Percentiles rank a stretch among this genome's conserved stretches.
Evolutionary conservation across 2,888 invertebrate genomes (phyloP).

Genomic region (Argyresthia goedartella): DNA sequence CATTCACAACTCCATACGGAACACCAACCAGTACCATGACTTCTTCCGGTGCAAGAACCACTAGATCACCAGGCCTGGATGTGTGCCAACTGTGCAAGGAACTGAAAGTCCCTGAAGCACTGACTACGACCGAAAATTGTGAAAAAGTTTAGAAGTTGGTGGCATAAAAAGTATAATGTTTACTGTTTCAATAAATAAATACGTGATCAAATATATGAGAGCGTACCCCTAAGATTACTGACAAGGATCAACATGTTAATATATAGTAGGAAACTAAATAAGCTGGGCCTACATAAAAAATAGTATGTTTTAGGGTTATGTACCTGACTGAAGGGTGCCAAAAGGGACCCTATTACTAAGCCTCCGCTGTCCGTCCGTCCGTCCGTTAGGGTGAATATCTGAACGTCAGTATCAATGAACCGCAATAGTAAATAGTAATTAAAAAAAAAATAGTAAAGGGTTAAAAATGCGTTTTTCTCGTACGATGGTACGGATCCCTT

Average conservation of each 20-base stretch:
- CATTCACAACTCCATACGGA: conserved; percentile 28
- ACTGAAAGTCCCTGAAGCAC: conserved; percentile 29
- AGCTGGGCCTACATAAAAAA: background rate
- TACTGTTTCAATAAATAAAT: conserved; percentile 15
- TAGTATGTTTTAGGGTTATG: background rate
- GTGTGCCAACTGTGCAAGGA: conserved; percentile 32
- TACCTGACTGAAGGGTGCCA: too few species aligned
- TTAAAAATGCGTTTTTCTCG: too few species aligned
- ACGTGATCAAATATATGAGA: background rate
- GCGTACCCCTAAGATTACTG: background rate
- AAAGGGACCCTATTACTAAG: too few species aligned
- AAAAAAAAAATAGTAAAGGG: too few species aligned
- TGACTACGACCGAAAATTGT: conserved; percentile 18
- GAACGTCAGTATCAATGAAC: too few species aligned
- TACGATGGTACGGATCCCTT: background rate
- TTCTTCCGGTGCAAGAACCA: conserved; percentile 44
- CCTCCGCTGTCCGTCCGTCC: background rate
- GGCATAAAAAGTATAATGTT: conserved; percentile 28
- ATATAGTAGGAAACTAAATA: background rate
- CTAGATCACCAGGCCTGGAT: conserved; percentile 31
- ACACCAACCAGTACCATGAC: conserved; percentile 29
- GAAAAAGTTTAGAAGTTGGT: conserved; percentile 38
- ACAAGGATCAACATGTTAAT: background rate
- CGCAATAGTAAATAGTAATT: too few species aligned
- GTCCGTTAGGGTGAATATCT: too few species aligned